phyloP scores from a whole-genome alignment of 2,797 vertebrate genomes.

The Diplodus puntazzo region DNA sequence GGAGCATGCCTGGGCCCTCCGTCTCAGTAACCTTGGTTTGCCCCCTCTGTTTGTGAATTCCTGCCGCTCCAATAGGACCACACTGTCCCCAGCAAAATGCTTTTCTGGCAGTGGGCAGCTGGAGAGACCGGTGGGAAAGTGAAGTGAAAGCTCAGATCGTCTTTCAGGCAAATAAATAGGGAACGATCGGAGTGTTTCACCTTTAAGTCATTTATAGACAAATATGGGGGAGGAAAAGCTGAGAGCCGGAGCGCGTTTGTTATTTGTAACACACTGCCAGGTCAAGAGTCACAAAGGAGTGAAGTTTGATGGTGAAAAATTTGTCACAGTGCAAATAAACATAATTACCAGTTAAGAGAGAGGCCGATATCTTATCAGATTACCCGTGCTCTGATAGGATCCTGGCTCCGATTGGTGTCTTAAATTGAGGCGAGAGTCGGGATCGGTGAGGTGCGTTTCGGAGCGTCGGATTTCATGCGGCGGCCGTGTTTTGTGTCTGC shows the following conservation, averaged over 20 bases:
- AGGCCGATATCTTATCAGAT: conserved; percentile 34
- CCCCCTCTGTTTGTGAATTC: conserved; percentile 83
- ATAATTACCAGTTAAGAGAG: conserved; percentile 10
- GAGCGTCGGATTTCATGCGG: conserved; percentile 49
- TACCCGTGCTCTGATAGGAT: conserved; percentile 16
- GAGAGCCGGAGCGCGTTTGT: conserved; percentile 33
- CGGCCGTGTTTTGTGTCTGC: conserved; percentile 75
- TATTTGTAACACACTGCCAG: conserved; percentile 31
- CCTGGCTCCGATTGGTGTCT: conserved; percentile 30
- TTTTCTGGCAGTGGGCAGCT: conserved; percentile 73
- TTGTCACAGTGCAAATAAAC: conserved; percentile 23
- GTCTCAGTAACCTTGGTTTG: conserved; percentile 82
- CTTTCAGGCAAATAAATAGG: conserved; percentile 74
- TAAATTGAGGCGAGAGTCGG: conserved; percentile 1
- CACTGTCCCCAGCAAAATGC: conserved; percentile 77
- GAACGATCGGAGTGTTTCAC: conserved; percentile 49
- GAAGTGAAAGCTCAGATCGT: conserved; percentile 61
- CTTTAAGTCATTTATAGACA: conserved; percentile 34
- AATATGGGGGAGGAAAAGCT: conserved; percentile 12
- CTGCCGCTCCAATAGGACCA: conserved; percentile 77
- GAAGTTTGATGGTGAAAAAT: conserved; percentile 30
- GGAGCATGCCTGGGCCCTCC: conserved; percentile 74
- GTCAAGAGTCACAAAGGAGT: conserved; percentile 26
- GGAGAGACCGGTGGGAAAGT: conserved; percentile 76
- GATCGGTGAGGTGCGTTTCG: conserved; percentile 60